Evolutionary conservation across 2,113 vertebrate genomes (phyloP).

Genomic region (Parus major): DNA sequence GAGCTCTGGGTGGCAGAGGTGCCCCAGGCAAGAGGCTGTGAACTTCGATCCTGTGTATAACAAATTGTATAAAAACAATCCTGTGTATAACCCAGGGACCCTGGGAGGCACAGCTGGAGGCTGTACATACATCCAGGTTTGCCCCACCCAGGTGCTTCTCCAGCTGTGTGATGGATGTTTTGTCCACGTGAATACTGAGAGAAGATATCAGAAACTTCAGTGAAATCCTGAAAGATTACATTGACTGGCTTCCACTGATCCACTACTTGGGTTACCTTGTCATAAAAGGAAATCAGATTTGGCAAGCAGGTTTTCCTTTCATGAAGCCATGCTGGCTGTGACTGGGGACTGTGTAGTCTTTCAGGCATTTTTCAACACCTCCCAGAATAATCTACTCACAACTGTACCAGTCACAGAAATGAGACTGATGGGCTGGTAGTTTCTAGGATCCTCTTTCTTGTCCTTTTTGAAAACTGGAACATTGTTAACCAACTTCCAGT

Average conservation of each 20-base stretch:
- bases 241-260: not conserved
- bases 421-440: not conserved
- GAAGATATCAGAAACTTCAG: not conserved
- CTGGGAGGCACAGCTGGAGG: not conserved
- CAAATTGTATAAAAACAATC: too few relatives aligned
- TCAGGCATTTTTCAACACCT: not conserved
- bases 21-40: not conserved
- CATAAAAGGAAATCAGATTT: not conserved
- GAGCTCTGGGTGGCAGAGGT: not conserved
- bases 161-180: not conserved
- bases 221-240: not conserved
- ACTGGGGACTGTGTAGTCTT: not conserved
- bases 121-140: not conserved
- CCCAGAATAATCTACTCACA: not conserved
- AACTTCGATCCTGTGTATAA: not conserved
- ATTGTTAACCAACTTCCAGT: not conserved
- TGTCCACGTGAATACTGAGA: not conserved
- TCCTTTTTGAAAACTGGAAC: not conserved
- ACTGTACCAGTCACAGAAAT: not conserved
- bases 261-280: not conserved
- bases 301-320: not conserved
- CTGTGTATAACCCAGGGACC: not conserved
- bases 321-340: not conserved
- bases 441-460: not conserved
- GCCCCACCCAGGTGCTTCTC: not conserved